These are phyloP conservation scores for Apoderus coryli DNA, from an alignment of 2,888 invertebrate species.

Conservation along the genomic window DNA sequence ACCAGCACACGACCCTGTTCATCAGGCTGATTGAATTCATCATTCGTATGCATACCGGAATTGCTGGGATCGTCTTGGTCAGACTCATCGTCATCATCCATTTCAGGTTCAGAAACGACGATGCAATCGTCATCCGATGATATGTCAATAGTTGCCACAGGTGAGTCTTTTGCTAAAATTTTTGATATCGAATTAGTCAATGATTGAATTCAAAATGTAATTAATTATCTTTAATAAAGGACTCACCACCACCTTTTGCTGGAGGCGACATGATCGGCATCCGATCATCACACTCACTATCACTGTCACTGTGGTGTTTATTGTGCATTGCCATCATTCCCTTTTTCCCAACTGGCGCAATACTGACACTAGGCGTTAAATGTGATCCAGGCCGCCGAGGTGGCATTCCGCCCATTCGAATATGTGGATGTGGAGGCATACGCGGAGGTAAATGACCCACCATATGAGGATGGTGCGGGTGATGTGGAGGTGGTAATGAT, in stretches of 20 bases:
- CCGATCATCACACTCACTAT: slow-evolving; percentile 27
- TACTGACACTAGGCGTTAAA: slow-evolving; percentile 36
- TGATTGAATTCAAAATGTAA: too few species aligned
- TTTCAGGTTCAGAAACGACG: slow-evolving; percentile 70
- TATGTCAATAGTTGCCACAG: slow-evolving; percentile 60
- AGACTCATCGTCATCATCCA: slow-evolving; percentile 44
- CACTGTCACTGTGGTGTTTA: slow-evolving; percentile 23
- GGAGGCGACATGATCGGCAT: slow-evolving; percentile 15
- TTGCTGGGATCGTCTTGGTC: slow-evolving; percentile 57
- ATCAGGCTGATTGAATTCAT: slow-evolving; percentile 80
- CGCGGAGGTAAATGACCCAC: too few species aligned
- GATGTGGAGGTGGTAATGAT: slow-evolving; percentile 23
- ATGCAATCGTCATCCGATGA: slow-evolving; percentile 75
- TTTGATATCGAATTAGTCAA: too few species aligned
- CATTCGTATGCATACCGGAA: slow-evolving; percentile 86
- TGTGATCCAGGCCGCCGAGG: too few species aligned
- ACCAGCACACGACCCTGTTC: slow-evolving; percentile 83
- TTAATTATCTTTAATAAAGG: too few species aligned
- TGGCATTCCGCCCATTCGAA: too few species aligned
- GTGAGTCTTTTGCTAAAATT: slow-evolving; percentile 4
- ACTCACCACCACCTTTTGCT: too few species aligned
- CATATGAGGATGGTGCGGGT: too few species aligned
- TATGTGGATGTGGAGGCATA: too few species aligned
- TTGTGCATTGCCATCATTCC: too few species aligned
- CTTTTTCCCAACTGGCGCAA: slow-evolving; percentile 32